A percentile compares a stretch with the other conserved stretches of the same genome.
phyloP scores from a whole-genome alignment of 2,888 invertebrate genomes.

The Chrysotoxum bicinctum region DNA sequence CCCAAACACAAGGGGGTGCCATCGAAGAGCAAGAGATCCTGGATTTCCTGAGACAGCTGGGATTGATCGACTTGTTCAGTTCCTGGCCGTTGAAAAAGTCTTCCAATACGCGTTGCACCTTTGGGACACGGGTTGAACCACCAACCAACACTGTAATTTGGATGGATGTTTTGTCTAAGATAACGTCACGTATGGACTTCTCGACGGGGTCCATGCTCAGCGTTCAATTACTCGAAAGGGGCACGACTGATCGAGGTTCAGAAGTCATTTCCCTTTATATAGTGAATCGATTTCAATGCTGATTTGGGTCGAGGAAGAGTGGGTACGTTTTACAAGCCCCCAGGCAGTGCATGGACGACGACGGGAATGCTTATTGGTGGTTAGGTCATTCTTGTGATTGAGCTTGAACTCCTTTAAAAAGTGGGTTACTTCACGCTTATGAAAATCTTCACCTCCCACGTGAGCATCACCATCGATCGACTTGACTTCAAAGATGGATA shows the following conservation, averaged over 20 bases:
- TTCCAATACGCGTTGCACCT: slow-evolving; percentile 97
- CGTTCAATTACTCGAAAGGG: slow-evolving; percentile 97
- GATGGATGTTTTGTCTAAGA: slow-evolving; percentile 95
- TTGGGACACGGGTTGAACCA: slow-evolving; percentile 98
- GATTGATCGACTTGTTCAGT: slow-evolving; percentile 97
- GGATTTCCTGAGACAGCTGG: slow-evolving; percentile 95
- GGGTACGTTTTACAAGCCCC: slow-evolving; percentile 92
- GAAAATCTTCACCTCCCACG: slow-evolving; percentile 96
- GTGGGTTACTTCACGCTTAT: slow-evolving; percentile 94
- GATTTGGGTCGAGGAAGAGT: slow-evolving; percentile 94
- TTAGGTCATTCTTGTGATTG: slow-evolving; percentile 95
- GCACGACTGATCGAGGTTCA: slow-evolving; percentile 98
- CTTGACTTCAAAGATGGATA: slow-evolving; percentile 98
- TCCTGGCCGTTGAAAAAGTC: slow-evolving; percentile 98
- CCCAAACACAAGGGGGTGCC: slow-evolving; percentile 95
- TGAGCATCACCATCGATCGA: slow-evolving; percentile 98
- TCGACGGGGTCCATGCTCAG: slow-evolving; percentile 99
- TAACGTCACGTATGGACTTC: slow-evolving; percentile 96
- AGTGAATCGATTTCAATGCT: slow-evolving; percentile 97
- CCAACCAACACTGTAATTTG: slow-evolving; percentile 96
- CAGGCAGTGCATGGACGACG: slow-evolving; percentile 96
- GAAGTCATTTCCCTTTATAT: slow-evolving; percentile 97
- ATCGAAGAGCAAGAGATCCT: slow-evolving; percentile 95
- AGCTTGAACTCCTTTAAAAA: slow-evolving; percentile 95
- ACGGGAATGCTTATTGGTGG: slow-evolving; percentile 93